A percentile compares a stretch with the other conserved stretches of the same genome.
Evolutionary conservation across 1,140 invertebrate genomes (phyloP).

Genomic region (Apis florea): DNA sequence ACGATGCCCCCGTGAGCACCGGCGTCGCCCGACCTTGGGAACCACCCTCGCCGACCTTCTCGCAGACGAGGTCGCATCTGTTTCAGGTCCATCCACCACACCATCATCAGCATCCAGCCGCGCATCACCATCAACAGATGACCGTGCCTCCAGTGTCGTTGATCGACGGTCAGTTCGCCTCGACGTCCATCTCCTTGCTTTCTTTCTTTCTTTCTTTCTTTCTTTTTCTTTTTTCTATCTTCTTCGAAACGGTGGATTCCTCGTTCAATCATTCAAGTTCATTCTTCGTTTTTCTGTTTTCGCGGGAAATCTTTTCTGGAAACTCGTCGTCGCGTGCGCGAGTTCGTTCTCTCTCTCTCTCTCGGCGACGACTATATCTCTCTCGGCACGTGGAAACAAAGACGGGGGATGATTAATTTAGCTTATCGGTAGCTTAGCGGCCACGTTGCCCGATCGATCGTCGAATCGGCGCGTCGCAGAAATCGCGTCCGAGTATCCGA

Average conservation of each 20-base stretch:
- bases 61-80: constrained; percentile 70
- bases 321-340: no score
- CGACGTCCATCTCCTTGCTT: constrained; percentile 22
- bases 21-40: constrained; percentile 75
- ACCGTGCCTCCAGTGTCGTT: constrained; percentile 68
- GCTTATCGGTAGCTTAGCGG: not conserved
- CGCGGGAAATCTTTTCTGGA: no score
- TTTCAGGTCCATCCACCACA: constrained; percentile 70
- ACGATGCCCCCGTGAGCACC: constrained; percentile 64
- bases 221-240: not conserved
- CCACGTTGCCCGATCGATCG: no score
- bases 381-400: no score
- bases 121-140: constrained; percentile 72
- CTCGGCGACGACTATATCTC: no score
- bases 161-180: constrained; percentile 73
- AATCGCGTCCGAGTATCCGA: not conserved
- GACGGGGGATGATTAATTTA: constrained; percentile 36
- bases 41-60: constrained; percentile 74
- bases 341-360: no score
- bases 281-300: no score
- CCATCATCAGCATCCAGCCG: constrained; percentile 68
- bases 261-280: no score
- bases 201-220: not conserved
- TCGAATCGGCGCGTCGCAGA: not conserved
- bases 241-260: not conserved